Percentiles rank a stretch among this genome's conserved stretches.
Conservation (phyloP, 2,113 vertebrate genomes). For the Paralichthys olivaceus region DNA sequence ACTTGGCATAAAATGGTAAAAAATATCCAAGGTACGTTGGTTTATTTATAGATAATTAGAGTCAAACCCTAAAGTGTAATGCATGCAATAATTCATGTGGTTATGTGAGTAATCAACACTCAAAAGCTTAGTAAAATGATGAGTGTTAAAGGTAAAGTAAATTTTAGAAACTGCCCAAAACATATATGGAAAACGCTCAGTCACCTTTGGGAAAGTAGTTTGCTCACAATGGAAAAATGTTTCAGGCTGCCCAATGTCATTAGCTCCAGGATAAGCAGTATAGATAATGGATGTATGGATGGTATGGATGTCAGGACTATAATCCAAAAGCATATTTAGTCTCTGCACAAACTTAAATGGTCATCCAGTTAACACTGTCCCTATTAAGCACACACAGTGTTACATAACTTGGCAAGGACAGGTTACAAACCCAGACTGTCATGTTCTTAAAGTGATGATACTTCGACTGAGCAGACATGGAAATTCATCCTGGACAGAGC, state of each 20-base stretch:
- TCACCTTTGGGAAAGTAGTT: slow-evolving; percentile 10
- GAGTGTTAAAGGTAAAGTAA: background rate
- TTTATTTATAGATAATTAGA: background rate
- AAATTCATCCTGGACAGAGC: slow-evolving; percentile 26
- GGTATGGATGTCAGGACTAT: background rate
- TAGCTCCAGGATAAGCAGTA: no score
- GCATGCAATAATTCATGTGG: background rate
- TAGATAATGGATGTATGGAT: no score
- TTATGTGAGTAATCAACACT: background rate
- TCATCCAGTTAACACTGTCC: background rate
- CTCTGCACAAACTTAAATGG: background rate
- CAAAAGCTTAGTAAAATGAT: background rate
- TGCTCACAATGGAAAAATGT: background rate
- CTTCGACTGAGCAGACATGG: slow-evolving; percentile 34
- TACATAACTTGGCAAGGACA: background rate
- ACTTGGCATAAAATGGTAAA: background rate
- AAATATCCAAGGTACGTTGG: background rate
- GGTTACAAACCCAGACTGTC: slow-evolving; percentile 5
- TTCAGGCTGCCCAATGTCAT: no score
- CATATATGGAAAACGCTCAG: slow-evolving; percentile 21
- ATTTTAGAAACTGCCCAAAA: no score
- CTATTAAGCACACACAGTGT: slow-evolving; percentile 6
- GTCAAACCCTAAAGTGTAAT: background rate
- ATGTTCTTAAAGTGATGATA: slow-evolving; percentile 1
- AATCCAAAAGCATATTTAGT: background rate